Conservation (phyloP, 2,888 invertebrate species). For the Merodon equestris region DNA sequence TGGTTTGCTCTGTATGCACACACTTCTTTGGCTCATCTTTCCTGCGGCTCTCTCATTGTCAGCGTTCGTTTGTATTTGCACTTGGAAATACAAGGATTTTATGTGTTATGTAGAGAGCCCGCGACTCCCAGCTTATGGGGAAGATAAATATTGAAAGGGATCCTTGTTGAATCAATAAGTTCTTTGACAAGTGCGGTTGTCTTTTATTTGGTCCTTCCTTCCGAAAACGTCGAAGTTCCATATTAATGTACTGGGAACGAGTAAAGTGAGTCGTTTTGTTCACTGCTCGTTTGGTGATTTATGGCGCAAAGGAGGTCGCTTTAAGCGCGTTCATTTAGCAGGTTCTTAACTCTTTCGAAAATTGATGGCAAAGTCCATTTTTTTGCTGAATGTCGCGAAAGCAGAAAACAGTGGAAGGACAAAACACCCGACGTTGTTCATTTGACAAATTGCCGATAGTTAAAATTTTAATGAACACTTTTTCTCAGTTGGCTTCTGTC, state of each 20-base stretch:
- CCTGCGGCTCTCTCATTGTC: conserved; percentile 3
- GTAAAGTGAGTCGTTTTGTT: conserved; percentile 22
- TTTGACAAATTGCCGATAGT: conserved; percentile 59
- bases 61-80: conserved; percentile 35
- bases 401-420: too few species aligned
- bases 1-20: conserved; percentile 9
- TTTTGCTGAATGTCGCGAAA: background rate
- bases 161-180: conserved; percentile 54
- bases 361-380: conserved; percentile 10
- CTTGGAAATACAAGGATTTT: conserved; percentile 37
- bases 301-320: conserved; percentile 16
- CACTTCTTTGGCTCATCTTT: conserved; percentile 10
- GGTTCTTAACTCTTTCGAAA: conserved; percentile 42
- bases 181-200: conserved; percentile 24
- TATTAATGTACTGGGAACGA: conserved; percentile 28
- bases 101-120: too few species aligned
- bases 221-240: background rate
- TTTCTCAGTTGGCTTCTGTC: conserved; percentile 34
- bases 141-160: conserved; percentile 41
- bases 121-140: conserved; percentile 9
- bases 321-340: conserved; percentile 39
- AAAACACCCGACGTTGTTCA: background rate
- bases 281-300: conserved; percentile 7
- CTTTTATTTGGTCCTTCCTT: background rate
- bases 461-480: conserved; percentile 62